phyloP scores from a whole-genome alignment of 2,113 vertebrate species.

The Eleginops maclovinus region DNA sequence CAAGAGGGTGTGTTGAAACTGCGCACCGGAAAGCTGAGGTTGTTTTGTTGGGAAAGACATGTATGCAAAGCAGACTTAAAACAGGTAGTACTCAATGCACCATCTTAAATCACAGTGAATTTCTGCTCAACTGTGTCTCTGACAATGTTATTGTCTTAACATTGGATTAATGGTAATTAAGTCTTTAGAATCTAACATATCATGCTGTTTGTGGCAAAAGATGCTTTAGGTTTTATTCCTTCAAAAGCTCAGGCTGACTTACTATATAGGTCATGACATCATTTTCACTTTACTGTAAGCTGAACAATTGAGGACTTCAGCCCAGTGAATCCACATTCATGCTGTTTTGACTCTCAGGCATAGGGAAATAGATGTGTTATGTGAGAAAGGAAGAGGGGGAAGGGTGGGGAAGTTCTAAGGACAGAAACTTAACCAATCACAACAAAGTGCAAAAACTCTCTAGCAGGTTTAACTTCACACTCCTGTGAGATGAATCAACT shows the following conservation, averaged over 20 bases:
- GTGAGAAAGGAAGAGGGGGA: conserved; percentile 41
- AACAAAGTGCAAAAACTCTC: conserved; percentile 66
- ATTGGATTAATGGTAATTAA: not conserved
- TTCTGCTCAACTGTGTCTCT: not conserved
- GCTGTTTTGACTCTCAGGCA: conserved; percentile 5
- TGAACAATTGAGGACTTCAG: conserved; percentile 40
- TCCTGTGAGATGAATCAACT: conserved; percentile 80
- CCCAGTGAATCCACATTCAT: conserved; percentile 35
- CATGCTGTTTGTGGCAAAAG: not conserved
- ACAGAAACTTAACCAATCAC: conserved; percentile 63
- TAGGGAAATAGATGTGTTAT: conserved; percentile 45
- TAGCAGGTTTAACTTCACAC: conserved; percentile 74
- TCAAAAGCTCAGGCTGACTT: conserved; percentile 8
- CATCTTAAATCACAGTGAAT: conserved; percentile 5
- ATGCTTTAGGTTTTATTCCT: not conserved
- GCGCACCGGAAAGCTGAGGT: not conserved
- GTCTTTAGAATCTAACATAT: not conserved
- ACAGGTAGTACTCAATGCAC: not conserved
- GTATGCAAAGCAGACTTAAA: conserved; percentile 38
- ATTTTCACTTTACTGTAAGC: conserved; percentile 51
- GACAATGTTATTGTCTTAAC: not conserved
- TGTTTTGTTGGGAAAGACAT: conserved; percentile 69
- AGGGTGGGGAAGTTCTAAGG: conserved; percentile 23
- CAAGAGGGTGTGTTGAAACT: conserved; percentile 44
- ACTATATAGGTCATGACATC: conserved; percentile 54